A percentile compares a stretch with the other conserved stretches of the same genome.
Evolutionary conservation across 2,797 vertebrate species (phyloP).

Genomic region (Poecilia picta): DNA sequence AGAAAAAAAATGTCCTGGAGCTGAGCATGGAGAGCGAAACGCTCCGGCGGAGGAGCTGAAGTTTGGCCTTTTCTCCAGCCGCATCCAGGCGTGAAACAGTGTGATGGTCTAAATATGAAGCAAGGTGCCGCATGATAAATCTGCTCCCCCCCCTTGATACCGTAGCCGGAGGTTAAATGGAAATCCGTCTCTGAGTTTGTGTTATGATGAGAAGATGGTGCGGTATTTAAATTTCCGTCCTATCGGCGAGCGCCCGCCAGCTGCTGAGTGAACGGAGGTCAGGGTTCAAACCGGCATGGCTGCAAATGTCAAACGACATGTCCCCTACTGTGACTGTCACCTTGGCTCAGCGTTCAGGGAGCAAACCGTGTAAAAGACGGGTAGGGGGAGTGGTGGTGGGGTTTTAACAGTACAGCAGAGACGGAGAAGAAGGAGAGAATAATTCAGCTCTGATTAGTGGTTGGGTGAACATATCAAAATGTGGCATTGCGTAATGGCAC

Average conservation of each 20-base stretch:
- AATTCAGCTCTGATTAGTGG: constrained; percentile 31
- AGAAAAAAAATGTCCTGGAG: constrained; percentile 36
- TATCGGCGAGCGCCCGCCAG: constrained; percentile 44
- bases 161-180: constrained; percentile 47
- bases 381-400: neutral
- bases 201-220: constrained; percentile 22
- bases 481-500: constrained; percentile 48
- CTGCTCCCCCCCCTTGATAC: constrained; percentile 17
- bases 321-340: constrained; percentile 65
- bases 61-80: constrained; percentile 27
- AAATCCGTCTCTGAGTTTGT: constrained; percentile 22
- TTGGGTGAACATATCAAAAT: constrained; percentile 45
- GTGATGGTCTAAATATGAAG: constrained; percentile 49
- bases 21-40: constrained; percentile 35
- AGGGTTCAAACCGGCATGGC: constrained; percentile 65
- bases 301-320: constrained; percentile 67
- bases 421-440: constrained; percentile 18
- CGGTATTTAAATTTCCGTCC: constrained; percentile 57
- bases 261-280: constrained; percentile 56
- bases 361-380: constrained; percentile 20
- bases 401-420: constrained; percentile 10
- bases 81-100: constrained; percentile 48
- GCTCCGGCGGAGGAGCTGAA: constrained; percentile 33
- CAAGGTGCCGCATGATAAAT: constrained; percentile 48
- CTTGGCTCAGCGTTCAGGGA: constrained; percentile 48